Conservation (phyloP, 2,888 invertebrate genomes). For the Colletes collaris region DNA sequence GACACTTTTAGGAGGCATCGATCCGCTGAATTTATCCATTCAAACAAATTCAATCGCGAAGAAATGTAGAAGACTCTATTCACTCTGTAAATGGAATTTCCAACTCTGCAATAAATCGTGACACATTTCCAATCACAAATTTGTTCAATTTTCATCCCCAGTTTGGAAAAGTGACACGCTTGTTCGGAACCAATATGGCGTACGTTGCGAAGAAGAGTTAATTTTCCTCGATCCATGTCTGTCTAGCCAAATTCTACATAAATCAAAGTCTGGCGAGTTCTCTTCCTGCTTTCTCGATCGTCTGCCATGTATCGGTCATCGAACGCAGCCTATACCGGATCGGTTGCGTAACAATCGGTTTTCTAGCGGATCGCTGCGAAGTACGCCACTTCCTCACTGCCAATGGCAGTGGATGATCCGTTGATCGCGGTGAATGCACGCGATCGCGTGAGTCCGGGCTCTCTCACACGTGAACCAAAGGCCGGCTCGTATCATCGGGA, state of each 20-base stretch:
- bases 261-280: no score
- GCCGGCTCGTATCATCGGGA: constrained; percentile 51
- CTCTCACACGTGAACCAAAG: constrained; percentile 30
- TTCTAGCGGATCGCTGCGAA: constrained; percentile 4
- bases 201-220: no score
- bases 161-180: no score
- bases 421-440: constrained; percentile 1
- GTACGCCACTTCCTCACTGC: constrained; percentile 33
- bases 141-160: no score
- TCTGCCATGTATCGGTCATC: background rate
- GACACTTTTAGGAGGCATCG: background rate
- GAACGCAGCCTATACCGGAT: background rate
- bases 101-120: no score
- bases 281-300: constrained; percentile 36
- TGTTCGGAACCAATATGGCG: no score
- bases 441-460: constrained; percentile 40
- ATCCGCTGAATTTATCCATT: background rate
- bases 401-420: constrained; percentile 34
- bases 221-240: no score
- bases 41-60: background rate
- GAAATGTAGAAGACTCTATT: no score
- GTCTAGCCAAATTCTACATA: no score
- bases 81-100: no score
- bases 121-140: no score
- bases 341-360: constrained; percentile 26